These are phyloP conservation scores for Callithrix jacchus DNA, from an alignment of 2,113 vertebrate species.

Conservation along the genomic window DNA sequence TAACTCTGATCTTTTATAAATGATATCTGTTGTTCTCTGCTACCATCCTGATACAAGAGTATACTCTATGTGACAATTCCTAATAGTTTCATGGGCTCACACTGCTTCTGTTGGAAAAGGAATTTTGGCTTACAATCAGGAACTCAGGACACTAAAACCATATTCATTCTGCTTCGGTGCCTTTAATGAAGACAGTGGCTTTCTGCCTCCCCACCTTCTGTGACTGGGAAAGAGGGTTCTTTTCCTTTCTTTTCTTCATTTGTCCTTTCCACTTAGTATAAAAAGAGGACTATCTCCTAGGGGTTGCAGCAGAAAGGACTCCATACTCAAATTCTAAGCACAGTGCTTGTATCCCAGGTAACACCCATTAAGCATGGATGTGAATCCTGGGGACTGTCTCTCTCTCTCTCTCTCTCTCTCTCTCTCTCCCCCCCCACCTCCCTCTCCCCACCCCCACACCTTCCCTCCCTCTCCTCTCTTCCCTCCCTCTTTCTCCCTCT, in stretches of 20 bases:
- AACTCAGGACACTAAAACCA: neutral
- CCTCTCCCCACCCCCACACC: rapidly evolving
- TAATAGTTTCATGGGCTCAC: neutral
- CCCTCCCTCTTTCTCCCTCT: no score
- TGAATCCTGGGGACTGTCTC: neutral
- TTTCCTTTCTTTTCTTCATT: neutral
- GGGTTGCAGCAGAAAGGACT: neutral
- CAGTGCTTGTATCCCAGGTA: neutral
- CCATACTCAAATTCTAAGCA: neutral
- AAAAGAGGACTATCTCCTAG: neutral
- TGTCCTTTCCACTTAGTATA: neutral
- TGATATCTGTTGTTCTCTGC: neutral
- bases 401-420: neutral
- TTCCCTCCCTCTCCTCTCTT: no score
- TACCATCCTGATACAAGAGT: neutral
- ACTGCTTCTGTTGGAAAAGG: neutral
- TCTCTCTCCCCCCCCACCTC: no score
- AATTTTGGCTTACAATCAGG: neutral
- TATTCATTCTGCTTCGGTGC: neutral
- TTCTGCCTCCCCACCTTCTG: neutral
- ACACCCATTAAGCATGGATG: neutral
- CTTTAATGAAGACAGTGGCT: neutral
- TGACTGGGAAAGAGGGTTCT: neutral
- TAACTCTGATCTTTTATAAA: neutral
- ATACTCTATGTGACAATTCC: neutral